Base-by-base conservation (phyloP, 2,797 vertebrate species). In the Hydrolagus colliei region DNA sequence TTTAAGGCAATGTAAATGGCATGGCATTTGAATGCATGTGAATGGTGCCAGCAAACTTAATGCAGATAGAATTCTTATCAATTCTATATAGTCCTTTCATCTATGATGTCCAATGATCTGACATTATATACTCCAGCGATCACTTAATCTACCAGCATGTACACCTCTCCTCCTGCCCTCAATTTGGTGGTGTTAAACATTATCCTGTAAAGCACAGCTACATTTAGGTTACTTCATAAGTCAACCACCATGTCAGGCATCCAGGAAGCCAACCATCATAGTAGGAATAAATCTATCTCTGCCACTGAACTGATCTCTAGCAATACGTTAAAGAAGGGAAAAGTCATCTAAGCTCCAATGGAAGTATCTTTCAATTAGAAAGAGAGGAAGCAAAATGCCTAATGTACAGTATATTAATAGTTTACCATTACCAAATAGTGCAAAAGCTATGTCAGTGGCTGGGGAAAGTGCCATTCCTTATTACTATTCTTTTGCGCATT, bases 11-110 rank as follows among this genome's bases (percentile, higher is more conserved):
- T 80, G 12, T 41, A 32, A 80, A 80, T 65, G 7, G 62, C 20
- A 80, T 65, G 65, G 65, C 62, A 80, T 65, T 65, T 80, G 12
- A 80, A 80, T 63, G 20, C n/a, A 80, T 6, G 12, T 52, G 75
- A 52, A 77, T 20, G 14, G 59, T 62, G 9, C 10, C 76, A 79
- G 76, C 63, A 63, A 12, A 80, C 65, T 32, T 65, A 80, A 11
- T 63, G 22, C 13, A 27, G n/a, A 32, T 61, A 63, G 62, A 22
- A n/a, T 61, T 61, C 41, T 18, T 8, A 59, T 79, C 27, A 79
- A 65, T 62, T 79, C 14, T 27, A 63, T 79, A 63, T 79, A 61
- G 52, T 62, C 59, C 10, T 62, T 59, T 9, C 20, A 9, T 52
- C 13, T 78, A 79, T 14, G 65, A 79, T 16, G 22, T 65, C n/a